Evolutionary conservation across 2,113 vertebrate species (phyloP).

Genomic region (Labrus mixtus): DNA sequence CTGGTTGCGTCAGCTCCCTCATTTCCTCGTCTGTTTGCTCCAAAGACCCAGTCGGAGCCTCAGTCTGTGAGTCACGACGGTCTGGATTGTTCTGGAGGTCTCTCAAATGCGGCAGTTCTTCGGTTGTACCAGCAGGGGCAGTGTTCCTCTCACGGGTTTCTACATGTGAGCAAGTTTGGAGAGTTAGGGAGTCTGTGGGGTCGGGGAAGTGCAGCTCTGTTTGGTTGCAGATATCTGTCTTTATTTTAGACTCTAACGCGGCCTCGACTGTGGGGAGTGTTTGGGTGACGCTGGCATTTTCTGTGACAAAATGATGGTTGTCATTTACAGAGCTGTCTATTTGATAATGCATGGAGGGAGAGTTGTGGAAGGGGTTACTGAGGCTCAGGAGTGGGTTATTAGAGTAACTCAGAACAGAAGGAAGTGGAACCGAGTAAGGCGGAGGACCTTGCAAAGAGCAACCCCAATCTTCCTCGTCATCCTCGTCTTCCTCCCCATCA

Average conservation of each 20-base stretch:
- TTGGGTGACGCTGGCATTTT: conserved; percentile 20
- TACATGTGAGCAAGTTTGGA: conserved; percentile 73
- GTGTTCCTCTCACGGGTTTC: conserved; percentile 81
- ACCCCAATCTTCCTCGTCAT: conserved; percentile 83
- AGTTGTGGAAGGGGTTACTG: conserved; percentile 85
- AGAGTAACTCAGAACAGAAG: conserved; percentile 91
- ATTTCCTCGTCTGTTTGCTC: conserved; percentile 15
- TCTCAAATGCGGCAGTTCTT: conserved; percentile 83
- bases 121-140: conserved; percentile 83
- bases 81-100: conserved; percentile 87
- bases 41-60: background rate
- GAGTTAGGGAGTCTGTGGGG: conserved; percentile 84
- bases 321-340: conserved; percentile 78
- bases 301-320: conserved; percentile 28
- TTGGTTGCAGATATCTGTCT: conserved; percentile 71
- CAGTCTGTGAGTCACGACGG: conserved; percentile 85
- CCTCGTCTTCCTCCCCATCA: conserved; percentile 84
- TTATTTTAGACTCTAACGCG: conserved; percentile 59
- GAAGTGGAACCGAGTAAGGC: conserved; percentile 84
- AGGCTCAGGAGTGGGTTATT: conserved; percentile 86
- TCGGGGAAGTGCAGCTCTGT: conserved; percentile 81
- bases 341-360: conserved; percentile 87
- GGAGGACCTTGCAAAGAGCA: conserved; percentile 83
- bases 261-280: conserved; percentile 62
- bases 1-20: background rate